These are phyloP conservation scores for Brachirus orientalis DNA, from an alignment of 2,113 vertebrate genomes.

Conservation along the genomic window DNA sequence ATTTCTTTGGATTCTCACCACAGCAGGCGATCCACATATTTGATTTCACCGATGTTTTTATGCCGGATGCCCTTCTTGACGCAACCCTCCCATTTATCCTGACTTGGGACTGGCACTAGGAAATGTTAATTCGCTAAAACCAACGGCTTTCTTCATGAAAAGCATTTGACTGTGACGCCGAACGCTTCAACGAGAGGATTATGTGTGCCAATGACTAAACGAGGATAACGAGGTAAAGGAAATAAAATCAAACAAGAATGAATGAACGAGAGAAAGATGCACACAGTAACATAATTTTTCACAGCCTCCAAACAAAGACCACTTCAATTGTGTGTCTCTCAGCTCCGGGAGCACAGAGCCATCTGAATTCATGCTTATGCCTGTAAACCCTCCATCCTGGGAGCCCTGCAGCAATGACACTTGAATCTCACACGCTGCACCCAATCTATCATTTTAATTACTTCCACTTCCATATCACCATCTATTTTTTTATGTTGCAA, in stretches of 20 bases:
- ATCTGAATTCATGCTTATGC: slow-evolving; percentile 52
- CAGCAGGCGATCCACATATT: too few relatives aligned
- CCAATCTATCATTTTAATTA: slow-evolving; percentile 84
- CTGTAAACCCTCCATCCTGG: slow-evolving; percentile 49
- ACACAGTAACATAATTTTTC: not conserved
- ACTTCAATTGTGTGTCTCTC: slow-evolving; percentile 5
- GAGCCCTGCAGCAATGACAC: slow-evolving; percentile 60
- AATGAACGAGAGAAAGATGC: not conserved
- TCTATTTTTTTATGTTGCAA: slow-evolving; percentile 73
- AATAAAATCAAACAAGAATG: not conserved
- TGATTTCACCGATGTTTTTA: too few relatives aligned
- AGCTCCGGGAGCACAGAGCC: slow-evolving; percentile 46
- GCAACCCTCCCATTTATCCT: too few relatives aligned
- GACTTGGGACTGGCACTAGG: not conserved
- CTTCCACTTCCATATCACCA: slow-evolving; percentile 74
- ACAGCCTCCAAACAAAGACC: slow-evolving; percentile 35
- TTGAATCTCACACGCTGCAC: slow-evolving; percentile 56
- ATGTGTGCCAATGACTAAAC: not conserved
- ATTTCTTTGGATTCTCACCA: too few relatives aligned
- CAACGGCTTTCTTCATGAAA: not conserved
- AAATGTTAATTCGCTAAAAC: not conserved
- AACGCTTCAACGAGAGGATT: not conserved
- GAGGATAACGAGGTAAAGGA: not conserved
- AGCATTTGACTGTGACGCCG: not conserved
- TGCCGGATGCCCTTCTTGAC: too few relatives aligned